Evolutionary conservation across 2,888 invertebrate species (phyloP).

Genomic region (Ischnura elegans): DNA sequence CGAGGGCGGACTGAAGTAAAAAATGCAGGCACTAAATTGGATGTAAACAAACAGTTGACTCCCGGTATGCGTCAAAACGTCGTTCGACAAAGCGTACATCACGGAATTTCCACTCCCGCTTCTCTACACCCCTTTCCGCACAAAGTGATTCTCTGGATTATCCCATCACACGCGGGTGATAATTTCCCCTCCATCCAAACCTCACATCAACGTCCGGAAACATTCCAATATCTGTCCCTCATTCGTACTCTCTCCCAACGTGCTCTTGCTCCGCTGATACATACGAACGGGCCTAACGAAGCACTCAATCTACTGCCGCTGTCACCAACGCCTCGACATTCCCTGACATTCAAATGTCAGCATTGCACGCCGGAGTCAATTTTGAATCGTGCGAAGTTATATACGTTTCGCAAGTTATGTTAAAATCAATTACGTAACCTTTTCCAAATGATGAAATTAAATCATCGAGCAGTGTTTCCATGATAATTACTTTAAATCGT

Average conservation of each 20-base stretch:
- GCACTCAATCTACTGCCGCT: no score
- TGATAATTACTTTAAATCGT: no score
- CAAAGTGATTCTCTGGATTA: conserved; percentile 46
- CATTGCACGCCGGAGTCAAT: no score
- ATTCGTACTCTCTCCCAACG: no score
- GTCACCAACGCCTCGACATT: not conserved
- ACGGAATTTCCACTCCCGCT: not conserved
- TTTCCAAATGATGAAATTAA: no score
- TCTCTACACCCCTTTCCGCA: not conserved
- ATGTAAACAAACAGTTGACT: conserved; percentile 31
- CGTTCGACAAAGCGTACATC: not conserved
- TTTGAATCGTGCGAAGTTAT: no score
- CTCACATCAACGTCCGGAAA: not conserved
- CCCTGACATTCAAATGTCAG: no score
- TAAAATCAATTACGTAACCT: no score
- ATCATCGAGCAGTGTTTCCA: no score
- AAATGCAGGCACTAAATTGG: not conserved
- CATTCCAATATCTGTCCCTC: not conserved
- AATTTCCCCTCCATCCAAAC: conserved; percentile 10
- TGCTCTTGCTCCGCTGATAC: not conserved
- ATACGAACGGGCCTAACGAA: not conserved
- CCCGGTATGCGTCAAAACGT: not conserved
- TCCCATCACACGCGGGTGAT: conserved; percentile 38
- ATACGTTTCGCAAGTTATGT: no score
- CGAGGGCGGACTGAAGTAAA: no score